Evolutionary conservation across 2,888 invertebrate species (phyloP).

Genomic region (Rugalucina vietnamica): DNA sequence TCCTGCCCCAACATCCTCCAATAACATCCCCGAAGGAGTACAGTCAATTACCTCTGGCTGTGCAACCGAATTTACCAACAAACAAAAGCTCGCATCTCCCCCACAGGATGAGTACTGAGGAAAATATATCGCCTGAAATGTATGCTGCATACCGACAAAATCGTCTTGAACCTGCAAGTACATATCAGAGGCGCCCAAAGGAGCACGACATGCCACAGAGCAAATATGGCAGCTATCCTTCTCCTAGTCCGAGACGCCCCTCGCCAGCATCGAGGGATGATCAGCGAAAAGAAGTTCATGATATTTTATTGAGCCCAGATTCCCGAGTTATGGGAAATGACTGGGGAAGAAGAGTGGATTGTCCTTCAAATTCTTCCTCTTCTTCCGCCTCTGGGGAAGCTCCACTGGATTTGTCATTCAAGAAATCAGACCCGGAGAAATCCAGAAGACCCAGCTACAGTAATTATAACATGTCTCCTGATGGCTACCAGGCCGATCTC

Average conservation of each 20-base stretch:
- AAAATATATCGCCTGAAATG: not conserved
- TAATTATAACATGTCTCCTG: slow-evolving; percentile 9
- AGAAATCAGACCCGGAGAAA: slow-evolving; percentile 41
- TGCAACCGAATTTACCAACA: not conserved
- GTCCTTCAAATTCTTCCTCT: not conserved
- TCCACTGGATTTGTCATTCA: slow-evolving; percentile 68
- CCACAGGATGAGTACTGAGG: not conserved
- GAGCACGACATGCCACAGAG: slow-evolving; percentile 1
- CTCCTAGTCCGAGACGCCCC: not conserved
- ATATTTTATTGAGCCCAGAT: not conserved
- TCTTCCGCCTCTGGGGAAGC: slow-evolving; percentile 22
- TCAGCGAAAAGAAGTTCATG: not conserved
- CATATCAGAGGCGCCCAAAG: not conserved
- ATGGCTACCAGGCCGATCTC: not conserved
- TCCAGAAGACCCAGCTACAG: slow-evolving; percentile 24
- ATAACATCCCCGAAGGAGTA: slow-evolving; percentile 54
- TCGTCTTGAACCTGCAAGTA: not conserved
- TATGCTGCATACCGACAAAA: not conserved
- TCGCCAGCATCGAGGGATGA: not conserved
- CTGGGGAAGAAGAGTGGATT: not conserved
- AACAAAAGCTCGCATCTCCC: not conserved
- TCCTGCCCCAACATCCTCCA: slow-evolving; percentile 57
- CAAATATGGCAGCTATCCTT: not conserved
- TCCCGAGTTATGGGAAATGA: not conserved
- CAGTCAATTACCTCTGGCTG: not conserved